A percentile compares a stretch with the other conserved stretches of the same genome.
phyloP scores from a whole-genome alignment of 1,140 invertebrate species.

The Teleopsis dalmanni region DNA sequence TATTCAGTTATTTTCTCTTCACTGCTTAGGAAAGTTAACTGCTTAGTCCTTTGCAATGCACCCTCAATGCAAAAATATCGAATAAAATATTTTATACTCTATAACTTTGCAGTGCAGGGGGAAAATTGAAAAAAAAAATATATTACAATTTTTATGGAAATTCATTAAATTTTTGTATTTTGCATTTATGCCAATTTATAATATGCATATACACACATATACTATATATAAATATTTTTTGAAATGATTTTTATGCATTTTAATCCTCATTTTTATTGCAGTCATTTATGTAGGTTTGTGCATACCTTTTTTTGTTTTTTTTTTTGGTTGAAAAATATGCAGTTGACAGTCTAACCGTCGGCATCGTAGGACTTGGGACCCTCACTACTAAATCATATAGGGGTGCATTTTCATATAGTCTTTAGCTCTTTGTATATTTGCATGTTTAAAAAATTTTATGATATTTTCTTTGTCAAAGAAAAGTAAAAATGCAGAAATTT shows the following conservation, averaged over 20 bases:
- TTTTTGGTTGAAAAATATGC: not conserved
- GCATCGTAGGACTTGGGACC: not conserved
- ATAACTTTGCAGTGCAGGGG: too few relatives aligned
- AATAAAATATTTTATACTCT: too few relatives aligned
- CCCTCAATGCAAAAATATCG: too few relatives aligned
- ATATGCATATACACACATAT: too few relatives aligned
- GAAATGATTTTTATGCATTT: constrained; percentile 1
- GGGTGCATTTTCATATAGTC: not conserved
- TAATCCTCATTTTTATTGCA: constrained; percentile 31
- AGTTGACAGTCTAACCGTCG: not conserved
- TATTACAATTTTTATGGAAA: too few relatives aligned
- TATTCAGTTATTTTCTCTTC: too few relatives aligned
- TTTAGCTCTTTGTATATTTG: constrained; percentile 22
- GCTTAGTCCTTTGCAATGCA: too few relatives aligned
- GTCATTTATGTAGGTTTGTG: constrained; percentile 14
- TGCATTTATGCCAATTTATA: too few relatives aligned
- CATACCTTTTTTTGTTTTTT: too few relatives aligned
- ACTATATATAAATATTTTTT: constrained; percentile 10
- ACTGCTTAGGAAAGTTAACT: too few relatives aligned
- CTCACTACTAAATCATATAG: constrained; percentile 2
- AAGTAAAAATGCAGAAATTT: constrained; percentile 13
- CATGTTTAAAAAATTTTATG: constrained; percentile 33
- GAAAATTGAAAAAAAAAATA: too few relatives aligned
- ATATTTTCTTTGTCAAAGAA: constrained; percentile 3
- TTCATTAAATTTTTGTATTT: too few relatives aligned